Conservation (phyloP, 1,140 invertebrate species). For the Bilobella aurantiaca region DNA sequence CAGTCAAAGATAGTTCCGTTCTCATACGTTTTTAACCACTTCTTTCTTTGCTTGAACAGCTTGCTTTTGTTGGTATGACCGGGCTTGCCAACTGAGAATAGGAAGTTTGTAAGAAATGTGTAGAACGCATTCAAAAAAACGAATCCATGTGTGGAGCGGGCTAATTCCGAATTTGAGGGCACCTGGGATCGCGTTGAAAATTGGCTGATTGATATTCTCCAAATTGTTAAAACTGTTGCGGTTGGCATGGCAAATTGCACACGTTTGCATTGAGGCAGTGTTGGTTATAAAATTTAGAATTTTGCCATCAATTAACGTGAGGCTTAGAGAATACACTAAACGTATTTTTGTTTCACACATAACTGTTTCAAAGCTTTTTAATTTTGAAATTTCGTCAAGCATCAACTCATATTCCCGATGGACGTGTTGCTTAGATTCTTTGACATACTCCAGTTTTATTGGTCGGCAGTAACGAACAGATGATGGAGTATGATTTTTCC, state of each 20-base stretch:
- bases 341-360: not conserved
- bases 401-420: conserved; percentile 18
- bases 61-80: not conserved
- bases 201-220: not conserved
- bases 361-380: not conserved
- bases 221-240: conserved; percentile 11
- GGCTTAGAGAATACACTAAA: conserved; percentile 11
- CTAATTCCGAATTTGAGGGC: conserved; percentile 11
- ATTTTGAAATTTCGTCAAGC: conserved; percentile 3
- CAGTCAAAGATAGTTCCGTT: conserved; percentile 15
- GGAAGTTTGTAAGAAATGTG: conserved; percentile 18
- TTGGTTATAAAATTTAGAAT: conserved; percentile 17
- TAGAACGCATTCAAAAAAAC: conserved; percentile 14
- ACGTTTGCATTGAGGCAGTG: not conserved
- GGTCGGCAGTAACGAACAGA: conserved; percentile 24
- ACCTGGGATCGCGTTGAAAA: not conserved
- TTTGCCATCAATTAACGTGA: conserved; percentile 32
- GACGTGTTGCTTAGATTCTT: conserved; percentile 7
- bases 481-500: conserved; percentile 5
- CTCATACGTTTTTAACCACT: not conserved
- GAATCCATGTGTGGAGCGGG: conserved; percentile 21
- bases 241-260: conserved; percentile 17
- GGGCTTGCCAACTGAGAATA: conserved; percentile 7
- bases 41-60: not conserved
- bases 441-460: conserved; percentile 30